Evolutionary conservation across 1,140 invertebrate genomes (phyloP).

Genomic region (Akabosia matsudoensis): DNA sequence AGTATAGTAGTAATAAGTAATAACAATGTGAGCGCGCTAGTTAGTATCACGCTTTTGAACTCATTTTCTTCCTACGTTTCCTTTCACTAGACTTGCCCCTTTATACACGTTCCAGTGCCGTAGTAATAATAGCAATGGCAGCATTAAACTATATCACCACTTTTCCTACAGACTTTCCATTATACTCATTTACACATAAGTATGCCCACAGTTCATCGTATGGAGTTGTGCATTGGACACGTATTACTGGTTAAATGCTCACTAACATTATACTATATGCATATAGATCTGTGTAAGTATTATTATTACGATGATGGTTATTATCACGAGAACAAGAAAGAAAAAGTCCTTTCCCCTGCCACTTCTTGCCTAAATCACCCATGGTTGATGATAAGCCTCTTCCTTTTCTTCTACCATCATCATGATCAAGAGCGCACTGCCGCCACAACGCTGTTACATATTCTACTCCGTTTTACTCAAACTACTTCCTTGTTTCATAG

Average conservation of each 20-base stretch:
- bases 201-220: background rate
- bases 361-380: slow-evolving; percentile 24
- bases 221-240: background rate
- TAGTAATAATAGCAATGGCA: background rate
- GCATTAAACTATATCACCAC: background rate
- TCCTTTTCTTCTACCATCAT: background rate
- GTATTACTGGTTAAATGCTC: background rate
- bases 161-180: background rate
- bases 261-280: background rate
- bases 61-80: slow-evolving; percentile 17
- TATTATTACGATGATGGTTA: slow-evolving; percentile 14
- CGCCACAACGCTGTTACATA: background rate
- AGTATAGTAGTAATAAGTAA: background rate
- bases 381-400: slow-evolving; percentile 21
- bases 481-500: background rate
- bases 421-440: background rate
- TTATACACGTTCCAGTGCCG: background rate
- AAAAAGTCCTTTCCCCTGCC: slow-evolving; percentile 17
- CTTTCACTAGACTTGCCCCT: slow-evolving; percentile 6
- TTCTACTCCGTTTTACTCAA: background rate
- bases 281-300: background rate
- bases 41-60: slow-evolving; percentile 15
- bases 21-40: slow-evolving; percentile 5
- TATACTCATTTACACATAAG: background rate
- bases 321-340: slow-evolving; percentile 20